A percentile compares a stretch with the other conserved stretches of the same genome.
These are phyloP conservation scores for Zonotrichia albicollis DNA, from an alignment of 2,797 vertebrate species.

Conservation along the genomic window DNA sequence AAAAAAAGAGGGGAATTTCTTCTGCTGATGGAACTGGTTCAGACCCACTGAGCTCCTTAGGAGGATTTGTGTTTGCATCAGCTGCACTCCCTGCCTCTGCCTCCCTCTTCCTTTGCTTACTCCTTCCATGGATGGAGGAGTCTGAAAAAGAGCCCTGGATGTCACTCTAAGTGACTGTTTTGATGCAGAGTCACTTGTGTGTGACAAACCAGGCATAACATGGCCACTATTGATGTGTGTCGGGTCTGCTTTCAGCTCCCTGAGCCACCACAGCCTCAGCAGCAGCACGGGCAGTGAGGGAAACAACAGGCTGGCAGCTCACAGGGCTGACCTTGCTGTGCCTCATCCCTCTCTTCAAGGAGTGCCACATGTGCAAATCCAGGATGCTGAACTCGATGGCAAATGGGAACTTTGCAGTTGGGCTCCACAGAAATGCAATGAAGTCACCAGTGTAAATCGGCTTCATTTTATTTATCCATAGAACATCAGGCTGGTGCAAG, in stretches of 20 bases:
- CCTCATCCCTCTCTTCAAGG: neutral
- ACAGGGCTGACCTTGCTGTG: neutral
- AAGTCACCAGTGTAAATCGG: neutral
- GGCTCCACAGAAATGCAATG: neutral
- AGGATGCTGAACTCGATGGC: neutral
- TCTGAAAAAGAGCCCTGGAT: neutral
- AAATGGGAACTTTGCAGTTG: neutral
- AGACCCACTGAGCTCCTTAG: neutral
- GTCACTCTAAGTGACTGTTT: neutral
- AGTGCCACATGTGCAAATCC: accelerated
- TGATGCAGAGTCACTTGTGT: neutral
- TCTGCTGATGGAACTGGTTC: neutral
- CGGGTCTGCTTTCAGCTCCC: neutral
- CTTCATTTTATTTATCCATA: neutral
- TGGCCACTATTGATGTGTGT: accelerated
- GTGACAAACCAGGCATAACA: neutral
- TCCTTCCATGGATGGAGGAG: neutral
- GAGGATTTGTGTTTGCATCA: neutral
- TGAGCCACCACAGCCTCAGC: neutral
- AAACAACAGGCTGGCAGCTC: neutral
- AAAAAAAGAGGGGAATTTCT: neutral
- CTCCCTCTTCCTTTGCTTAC: neutral
- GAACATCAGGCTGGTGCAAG: neutral
- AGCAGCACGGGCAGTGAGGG: accelerated
- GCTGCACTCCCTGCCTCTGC: neutral